Base-by-base conservation (phyloP, 1,140 invertebrate genomes). In the Bombus breviceps region DNA sequence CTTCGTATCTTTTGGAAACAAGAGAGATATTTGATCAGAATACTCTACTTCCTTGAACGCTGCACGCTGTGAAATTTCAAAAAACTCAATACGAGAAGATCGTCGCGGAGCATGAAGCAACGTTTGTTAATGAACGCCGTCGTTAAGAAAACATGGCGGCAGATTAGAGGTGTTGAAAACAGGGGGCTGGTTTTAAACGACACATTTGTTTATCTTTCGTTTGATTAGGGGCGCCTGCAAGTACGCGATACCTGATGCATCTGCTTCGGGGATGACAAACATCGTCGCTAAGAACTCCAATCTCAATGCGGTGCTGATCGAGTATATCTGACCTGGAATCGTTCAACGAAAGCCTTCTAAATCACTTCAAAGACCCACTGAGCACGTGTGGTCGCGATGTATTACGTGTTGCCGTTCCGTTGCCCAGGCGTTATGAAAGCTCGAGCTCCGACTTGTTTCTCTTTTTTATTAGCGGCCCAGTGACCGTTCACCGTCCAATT, bases 271-370 rank as follows among this genome's bases (percentile, higher is more conserved):
- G 22, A 43, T 73, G 83, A 87, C 32, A 18, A 78, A 85, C 85
- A 81, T 85, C 75, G 90, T 74, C 72, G 82, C 83, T 73, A 89
- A 34, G 80, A 91, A 91, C 81, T 79, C 79, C 81, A 91, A 87
- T 80, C 47, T 91, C 87, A 87, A 81, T 84, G 66, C 69, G 53
- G 87, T 92, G 89, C 91, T 90, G 86, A 94, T 95, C 91, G 96
- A 96, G 94, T 96, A 96, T 91, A 96, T 93, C 95, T 97, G 96
- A 96, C 96, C 96, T 97, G 96, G 47, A 95, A 95, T 92, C 85
- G 86, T 85, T 91, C 90, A 83, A 93, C 91, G 83, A 92, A 88
- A 92, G 80, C 86, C 47, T 86, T 66, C 84, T 88, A 86, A 86
- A 82, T 83, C 57, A 89, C 57, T 83, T 81, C 53, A 43, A 64